These are phyloP conservation scores for Picus viridis DNA, from an alignment of 2,797 vertebrate species.

Conservation along the genomic window DNA sequence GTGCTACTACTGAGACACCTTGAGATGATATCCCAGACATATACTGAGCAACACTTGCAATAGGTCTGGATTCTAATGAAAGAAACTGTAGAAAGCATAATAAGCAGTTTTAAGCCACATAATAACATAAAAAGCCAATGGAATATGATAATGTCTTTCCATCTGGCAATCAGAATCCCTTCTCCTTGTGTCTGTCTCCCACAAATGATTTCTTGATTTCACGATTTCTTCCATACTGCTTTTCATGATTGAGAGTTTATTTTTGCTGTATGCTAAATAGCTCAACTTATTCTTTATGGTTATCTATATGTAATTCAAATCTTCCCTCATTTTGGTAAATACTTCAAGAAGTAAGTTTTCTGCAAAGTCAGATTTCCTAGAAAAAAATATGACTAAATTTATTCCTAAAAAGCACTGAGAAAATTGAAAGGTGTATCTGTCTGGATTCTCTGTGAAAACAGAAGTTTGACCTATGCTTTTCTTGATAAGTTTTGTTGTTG, in stretches of 20 bases:
- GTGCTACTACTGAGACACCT: background rate
- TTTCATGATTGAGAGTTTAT: background rate
- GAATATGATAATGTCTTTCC: background rate
- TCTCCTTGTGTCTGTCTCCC: conserved; percentile 4
- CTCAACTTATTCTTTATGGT: background rate
- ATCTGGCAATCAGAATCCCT: background rate
- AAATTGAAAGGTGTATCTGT: background rate
- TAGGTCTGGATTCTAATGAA: background rate
- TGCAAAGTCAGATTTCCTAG: background rate
- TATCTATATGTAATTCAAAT: background rate
- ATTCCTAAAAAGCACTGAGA: background rate
- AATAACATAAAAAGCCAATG: background rate
- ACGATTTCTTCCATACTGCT: background rate
- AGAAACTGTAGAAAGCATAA: background rate
- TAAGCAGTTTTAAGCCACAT: background rate
- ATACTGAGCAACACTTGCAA: background rate
- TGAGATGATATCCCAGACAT: background rate
- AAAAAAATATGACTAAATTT: background rate
- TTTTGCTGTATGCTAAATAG: background rate
- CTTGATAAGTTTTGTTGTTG: rapidly evolving
- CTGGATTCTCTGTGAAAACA: background rate
- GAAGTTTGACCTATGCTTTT: background rate
- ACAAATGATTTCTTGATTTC: background rate
- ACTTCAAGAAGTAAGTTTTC: background rate
- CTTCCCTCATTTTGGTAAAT: background rate